These are phyloP conservation scores for Cephus nigrinus DNA, from an alignment of 2,888 invertebrate species.

Conservation along the genomic window DNA sequence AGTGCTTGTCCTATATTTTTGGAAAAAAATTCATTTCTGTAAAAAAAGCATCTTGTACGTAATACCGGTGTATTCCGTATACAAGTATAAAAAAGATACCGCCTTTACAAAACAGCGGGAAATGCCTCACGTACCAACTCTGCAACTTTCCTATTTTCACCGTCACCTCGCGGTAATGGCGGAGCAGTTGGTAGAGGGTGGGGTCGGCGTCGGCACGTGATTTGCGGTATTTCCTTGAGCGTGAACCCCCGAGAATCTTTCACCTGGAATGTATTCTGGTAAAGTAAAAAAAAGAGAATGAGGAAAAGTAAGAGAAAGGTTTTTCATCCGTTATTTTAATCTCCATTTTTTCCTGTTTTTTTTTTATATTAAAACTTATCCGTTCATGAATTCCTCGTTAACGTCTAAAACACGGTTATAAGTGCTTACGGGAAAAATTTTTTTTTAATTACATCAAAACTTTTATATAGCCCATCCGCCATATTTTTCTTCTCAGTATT, in stretches of 20 bases:
- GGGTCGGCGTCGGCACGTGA: neutral
- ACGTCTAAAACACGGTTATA: neutral
- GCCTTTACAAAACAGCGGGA: neutral
- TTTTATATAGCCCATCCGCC: neutral
- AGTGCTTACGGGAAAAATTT: neutral
- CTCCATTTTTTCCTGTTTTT: neutral
- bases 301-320: neutral
- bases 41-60: neutral
- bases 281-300: neutral
- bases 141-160: neutral
- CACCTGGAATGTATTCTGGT: neutral
- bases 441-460: neutral
- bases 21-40: neutral
- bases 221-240: neutral
- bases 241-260: neutral
- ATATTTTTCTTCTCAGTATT: neutral
- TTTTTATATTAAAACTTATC: neutral
- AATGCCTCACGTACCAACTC: neutral
- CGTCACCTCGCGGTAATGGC: neutral
- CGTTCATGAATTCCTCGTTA: neutral
- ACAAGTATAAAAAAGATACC: neutral
- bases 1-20: constrained; percentile 5
- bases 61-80: neutral
- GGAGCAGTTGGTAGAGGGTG: neutral
- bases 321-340: neutral